Evolutionary conservation across 2,797 vertebrate species (phyloP).

Genomic region (Epinephelus malabaricus): DNA sequence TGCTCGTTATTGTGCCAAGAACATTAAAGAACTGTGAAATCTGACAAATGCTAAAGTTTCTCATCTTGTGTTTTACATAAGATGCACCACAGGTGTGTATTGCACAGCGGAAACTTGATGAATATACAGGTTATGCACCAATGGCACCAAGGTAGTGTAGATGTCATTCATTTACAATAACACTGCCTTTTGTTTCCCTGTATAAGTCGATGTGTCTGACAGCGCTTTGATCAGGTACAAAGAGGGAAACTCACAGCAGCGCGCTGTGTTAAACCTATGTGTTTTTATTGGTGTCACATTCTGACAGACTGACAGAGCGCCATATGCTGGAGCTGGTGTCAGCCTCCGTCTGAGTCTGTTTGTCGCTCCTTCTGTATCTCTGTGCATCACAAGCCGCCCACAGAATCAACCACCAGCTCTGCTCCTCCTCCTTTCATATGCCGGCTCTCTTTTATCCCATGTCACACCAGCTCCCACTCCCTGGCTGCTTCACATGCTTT

Average conservation of each 20-base stretch:
- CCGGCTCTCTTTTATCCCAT: constrained; percentile 64
- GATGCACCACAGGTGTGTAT: not conserved
- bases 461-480: constrained; percentile 58
- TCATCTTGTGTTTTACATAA: not conserved
- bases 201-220: constrained; percentile 27
- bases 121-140: not conserved
- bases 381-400: constrained; percentile 61
- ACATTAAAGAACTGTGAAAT: constrained; percentile 14
- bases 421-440: constrained; percentile 66
- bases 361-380: constrained; percentile 56
- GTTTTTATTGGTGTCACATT: constrained; percentile 43
- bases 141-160: not conserved
- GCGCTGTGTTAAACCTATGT: constrained; percentile 33
- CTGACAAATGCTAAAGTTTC: constrained; percentile 6
- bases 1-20: constrained; percentile 25
- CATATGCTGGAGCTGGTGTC: constrained; percentile 49
- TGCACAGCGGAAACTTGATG: not conserved
- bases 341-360: constrained; percentile 54
- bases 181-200: not conserved
- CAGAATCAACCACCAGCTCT: constrained; percentile 64
- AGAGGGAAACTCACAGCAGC: constrained; percentile 28
- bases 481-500: constrained; percentile 47
- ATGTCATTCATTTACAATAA: constrained; percentile 27
- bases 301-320: constrained; percentile 46
- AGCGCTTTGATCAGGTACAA: constrained; percentile 45